These are phyloP conservation scores for Adrianichthys oophorus DNA, from an alignment of 2,797 vertebrate genomes.

Conservation along the genomic window DNA sequence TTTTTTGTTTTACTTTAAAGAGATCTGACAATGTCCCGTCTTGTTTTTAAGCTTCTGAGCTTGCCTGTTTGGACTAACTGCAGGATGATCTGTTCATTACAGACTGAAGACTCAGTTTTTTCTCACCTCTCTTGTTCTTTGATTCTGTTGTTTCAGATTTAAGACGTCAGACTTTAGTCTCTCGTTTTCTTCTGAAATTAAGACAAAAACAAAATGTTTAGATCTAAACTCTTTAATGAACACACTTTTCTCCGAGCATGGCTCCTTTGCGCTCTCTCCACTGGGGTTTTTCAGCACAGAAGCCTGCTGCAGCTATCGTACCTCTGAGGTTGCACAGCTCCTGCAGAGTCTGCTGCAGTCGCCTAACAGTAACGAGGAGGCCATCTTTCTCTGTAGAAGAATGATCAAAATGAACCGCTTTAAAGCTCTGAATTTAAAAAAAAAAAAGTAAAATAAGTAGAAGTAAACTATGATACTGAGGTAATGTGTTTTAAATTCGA, in stretches of 20 bases:
- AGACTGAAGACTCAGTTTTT: background rate
- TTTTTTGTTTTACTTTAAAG: too few relatives aligned
- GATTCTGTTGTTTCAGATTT: constrained; percentile 50
- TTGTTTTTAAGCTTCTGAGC: too few relatives aligned
- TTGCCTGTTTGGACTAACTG: too few relatives aligned
- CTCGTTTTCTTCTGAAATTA: constrained; percentile 70
- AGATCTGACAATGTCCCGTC: too few relatives aligned
- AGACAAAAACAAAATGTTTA: background rate
- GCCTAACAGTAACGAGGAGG: constrained; percentile 80
- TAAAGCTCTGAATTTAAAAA: background rate
- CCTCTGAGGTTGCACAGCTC: constrained; percentile 88
- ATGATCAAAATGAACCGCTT: background rate
- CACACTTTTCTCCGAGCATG: too few relatives aligned
- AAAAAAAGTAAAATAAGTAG: background rate
- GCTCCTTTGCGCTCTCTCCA: too few relatives aligned
- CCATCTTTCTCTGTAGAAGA: constrained; percentile 80
- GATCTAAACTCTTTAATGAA: background rate
- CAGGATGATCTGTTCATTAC: too few relatives aligned
- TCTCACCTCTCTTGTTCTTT: constrained; percentile 59
- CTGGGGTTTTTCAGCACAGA: too few relatives aligned
- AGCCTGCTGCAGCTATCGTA: constrained; percentile 44
- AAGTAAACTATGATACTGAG: too few relatives aligned
- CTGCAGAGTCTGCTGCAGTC: constrained; percentile 84
- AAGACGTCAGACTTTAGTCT: constrained; percentile 50
- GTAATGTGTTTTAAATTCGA: too few relatives aligned